Evolutionary conservation across 2,113 vertebrate genomes (phyloP).

Genomic region (Myotis davidii): DNA sequence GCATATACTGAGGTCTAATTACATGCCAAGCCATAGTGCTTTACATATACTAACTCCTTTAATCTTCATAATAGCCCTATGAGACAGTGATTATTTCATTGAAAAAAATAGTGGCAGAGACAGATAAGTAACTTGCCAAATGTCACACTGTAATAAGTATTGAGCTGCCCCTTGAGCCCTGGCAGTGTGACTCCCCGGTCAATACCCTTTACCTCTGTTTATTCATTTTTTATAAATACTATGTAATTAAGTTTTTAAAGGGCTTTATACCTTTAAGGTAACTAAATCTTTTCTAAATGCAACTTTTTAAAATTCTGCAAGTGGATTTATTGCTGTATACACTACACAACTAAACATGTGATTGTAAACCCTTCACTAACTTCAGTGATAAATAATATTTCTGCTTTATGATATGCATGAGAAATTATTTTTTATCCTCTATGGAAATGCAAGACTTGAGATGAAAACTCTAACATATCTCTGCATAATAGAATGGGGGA

Average conservation of each 20-base stretch:
- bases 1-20: not conserved
- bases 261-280: slow-evolving; percentile 16
- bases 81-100: not conserved
- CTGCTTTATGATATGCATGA: slow-evolving; percentile 46
- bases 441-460: slow-evolving; percentile 49
- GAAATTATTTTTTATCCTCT: slow-evolving; percentile 43
- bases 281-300: not conserved
- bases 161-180: not conserved
- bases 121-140: not conserved
- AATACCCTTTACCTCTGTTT: not conserved
- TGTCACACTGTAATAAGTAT: not conserved
- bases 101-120: not conserved
- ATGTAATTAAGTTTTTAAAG: not conserved
- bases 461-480: slow-evolving; percentile 2
- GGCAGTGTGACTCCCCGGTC: not conserved
- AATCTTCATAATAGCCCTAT: not conserved
- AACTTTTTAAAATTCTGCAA: slow-evolving; percentile 34
- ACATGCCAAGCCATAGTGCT: not conserved
- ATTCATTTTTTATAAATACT: slow-evolving; percentile 24
- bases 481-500: not conserved
- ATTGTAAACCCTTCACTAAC: slow-evolving; percentile 35
- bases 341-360: slow-evolving; percentile 32
- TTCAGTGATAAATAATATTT: slow-evolving; percentile 63
- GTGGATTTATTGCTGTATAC: not conserved
- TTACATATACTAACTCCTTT: not conserved